These are phyloP conservation scores for Dissostichus mawsoni DNA, from an alignment of 2,113 vertebrate genomes.

Conservation along the genomic window DNA sequence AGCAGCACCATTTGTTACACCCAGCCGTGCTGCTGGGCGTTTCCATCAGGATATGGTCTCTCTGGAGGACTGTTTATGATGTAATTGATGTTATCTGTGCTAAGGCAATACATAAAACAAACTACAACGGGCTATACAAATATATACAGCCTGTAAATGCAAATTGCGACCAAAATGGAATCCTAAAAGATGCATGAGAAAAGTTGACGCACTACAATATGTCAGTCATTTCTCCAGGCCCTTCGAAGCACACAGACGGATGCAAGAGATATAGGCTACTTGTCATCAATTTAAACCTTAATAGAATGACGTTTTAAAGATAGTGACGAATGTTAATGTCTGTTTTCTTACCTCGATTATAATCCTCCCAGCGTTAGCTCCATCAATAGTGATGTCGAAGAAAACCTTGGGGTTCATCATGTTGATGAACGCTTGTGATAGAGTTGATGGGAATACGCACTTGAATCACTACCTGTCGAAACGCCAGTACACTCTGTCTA, in stretches of 20 bases:
- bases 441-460: background rate
- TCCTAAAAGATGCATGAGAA: background rate
- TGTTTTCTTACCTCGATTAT: constrained; percentile 83
- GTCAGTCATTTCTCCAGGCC: background rate
- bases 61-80: background rate
- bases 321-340: background rate
- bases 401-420: constrained; percentile 84
- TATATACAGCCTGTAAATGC: background rate
- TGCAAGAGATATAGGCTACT: background rate
- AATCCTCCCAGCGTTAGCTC: constrained; percentile 73
- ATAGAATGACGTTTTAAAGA: background rate
- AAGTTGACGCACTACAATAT: constrained; percentile 2
- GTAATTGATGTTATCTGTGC: background rate
- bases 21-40: constrained; percentile 40
- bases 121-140: background rate
- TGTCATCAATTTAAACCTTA: accelerated
- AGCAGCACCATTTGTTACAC: background rate
- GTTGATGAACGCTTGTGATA: background rate
- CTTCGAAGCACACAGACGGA: background rate
- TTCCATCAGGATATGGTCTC: constrained; percentile 3
- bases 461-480: background rate
- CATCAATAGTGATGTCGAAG: constrained; percentile 82
- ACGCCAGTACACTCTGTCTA: background rate
- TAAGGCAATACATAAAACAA: background rate
- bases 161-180: background rate